Conservation (phyloP, 2,888 invertebrate genomes). For the Drosophila mayaguana region DNA sequence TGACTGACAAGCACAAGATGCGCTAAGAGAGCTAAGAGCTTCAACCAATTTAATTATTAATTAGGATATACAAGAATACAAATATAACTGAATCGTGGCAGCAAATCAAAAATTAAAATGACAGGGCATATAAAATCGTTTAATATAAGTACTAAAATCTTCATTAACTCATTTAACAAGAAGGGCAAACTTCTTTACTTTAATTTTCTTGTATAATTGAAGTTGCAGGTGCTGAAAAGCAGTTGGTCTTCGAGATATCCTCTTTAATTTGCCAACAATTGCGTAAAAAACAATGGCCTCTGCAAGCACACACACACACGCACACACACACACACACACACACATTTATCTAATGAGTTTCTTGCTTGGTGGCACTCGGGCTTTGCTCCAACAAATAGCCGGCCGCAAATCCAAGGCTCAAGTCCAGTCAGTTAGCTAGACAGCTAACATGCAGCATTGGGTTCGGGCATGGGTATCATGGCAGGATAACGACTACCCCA, state of each 20-base stretch:
- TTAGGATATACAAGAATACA: neutral
- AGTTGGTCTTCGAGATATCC: neutral
- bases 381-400: slow-evolving; percentile 43
- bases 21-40: neutral
- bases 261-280: slow-evolving; percentile 3
- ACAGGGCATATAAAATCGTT: neutral
- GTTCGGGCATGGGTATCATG: slow-evolving; percentile 14
- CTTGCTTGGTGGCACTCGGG: slow-evolving; percentile 33
- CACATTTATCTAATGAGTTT: slow-evolving; percentile 48
- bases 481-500: slow-evolving; percentile 39
- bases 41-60: slow-evolving; percentile 11
- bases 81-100: too few relatives aligned
- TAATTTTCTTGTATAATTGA: neutral
- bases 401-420: slow-evolving; percentile 28
- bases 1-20: neutral
- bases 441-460: slow-evolving; percentile 20
- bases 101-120: neutral
- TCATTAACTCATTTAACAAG: neutral
- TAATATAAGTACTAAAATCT: neutral
- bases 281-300: slow-evolving; percentile 24
- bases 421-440: slow-evolving; percentile 27
- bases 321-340: neutral
- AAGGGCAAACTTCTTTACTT: too few relatives aligned
- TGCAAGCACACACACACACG: neutral
- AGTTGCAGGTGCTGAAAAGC: neutral